phyloP scores from a whole-genome alignment of 2,888 invertebrate genomes.

The Ganaspis brasiliensis region DNA sequence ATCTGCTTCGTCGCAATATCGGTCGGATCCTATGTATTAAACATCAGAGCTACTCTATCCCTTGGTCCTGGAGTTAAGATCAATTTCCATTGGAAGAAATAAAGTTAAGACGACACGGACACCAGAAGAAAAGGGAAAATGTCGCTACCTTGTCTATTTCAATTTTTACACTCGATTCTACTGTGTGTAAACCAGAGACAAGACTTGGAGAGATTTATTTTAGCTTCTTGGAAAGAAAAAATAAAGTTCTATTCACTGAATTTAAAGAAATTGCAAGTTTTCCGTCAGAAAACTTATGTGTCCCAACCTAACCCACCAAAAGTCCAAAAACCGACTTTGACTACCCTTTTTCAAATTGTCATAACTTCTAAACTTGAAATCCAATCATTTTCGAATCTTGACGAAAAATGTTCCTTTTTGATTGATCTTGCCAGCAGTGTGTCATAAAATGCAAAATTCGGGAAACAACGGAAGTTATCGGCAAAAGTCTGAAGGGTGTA shows the following conservation, averaged over 20 bases:
- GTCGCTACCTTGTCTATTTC: slow-evolving; percentile 28
- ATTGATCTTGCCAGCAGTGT: too few relatives aligned
- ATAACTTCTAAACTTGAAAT: too few relatives aligned
- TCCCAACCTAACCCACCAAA: too few relatives aligned
- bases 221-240: not conserved
- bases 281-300: too few relatives aligned
- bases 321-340: too few relatives aligned
- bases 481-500: too few relatives aligned
- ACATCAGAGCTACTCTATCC: slow-evolving; percentile 69
- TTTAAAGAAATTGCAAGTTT: not conserved
- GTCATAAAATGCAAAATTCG: too few relatives aligned
- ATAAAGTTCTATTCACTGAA: not conserved
- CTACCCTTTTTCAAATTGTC: too few relatives aligned
- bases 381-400: too few relatives aligned
- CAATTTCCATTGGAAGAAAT: slow-evolving; percentile 54
- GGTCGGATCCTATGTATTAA: slow-evolving; percentile 77
- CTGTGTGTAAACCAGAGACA: not conserved
- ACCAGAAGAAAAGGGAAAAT: slow-evolving; percentile 12
- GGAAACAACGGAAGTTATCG: too few relatives aligned
- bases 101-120: slow-evolving; percentile 57
- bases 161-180: slow-evolving; percentile 14
- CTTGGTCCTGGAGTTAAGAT: slow-evolving; percentile 59
- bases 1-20: slow-evolving; percentile 72
- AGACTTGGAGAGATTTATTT: not conserved
- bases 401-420: too few relatives aligned